A percentile compares a stretch with the other conserved stretches of the same genome.
These are phyloP conservation scores for Apis cerana DNA, from an alignment of 1,140 invertebrate genomes.

Conservation along the genomic window DNA sequence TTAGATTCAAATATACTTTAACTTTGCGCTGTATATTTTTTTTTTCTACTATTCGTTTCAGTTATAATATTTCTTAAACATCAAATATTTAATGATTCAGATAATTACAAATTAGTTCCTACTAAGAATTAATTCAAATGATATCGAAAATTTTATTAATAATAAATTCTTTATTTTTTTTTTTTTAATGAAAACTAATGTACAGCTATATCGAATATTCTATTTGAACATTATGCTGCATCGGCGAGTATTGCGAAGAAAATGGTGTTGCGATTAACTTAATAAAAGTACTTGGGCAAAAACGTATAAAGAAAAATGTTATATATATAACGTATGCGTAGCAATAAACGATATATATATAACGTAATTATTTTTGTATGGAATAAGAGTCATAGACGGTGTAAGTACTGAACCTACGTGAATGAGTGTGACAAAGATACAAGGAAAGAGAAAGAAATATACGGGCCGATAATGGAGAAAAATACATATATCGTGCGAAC, in stretches of 20 bases:
- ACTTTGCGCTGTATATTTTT: too few species aligned
- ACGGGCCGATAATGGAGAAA: slow-evolving; percentile 47
- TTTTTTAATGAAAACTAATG: neutral
- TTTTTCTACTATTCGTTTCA: too few species aligned
- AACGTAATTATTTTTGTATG: slow-evolving; percentile 77
- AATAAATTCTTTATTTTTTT: neutral
- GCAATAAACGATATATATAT: slow-evolving; percentile 64
- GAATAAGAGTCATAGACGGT: slow-evolving; percentile 71
- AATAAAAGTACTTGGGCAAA: slow-evolving; percentile 60
- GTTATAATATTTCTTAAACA: neutral
- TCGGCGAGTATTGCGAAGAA: slow-evolving; percentile 65
- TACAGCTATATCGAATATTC: neutral
- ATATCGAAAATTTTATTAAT: neutral
- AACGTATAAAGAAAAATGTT: slow-evolving; percentile 32
- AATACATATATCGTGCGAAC: slow-evolving; percentile 54
- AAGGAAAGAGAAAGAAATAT: slow-evolving; percentile 42
- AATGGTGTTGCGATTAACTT: slow-evolving; percentile 62
- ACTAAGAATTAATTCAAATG: slow-evolving; percentile 26
- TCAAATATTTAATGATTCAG: neutral
- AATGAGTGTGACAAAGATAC: slow-evolving; percentile 60
- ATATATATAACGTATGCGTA: slow-evolving; percentile 40
- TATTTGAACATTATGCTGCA: neutral
- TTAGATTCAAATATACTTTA: neutral
- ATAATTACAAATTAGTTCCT: slow-evolving; percentile 27
- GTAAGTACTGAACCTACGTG: slow-evolving; percentile 76